Evolutionary conservation across 2,797 vertebrate species (phyloP).

Genomic region (Notolepis coatsorum): DNA sequence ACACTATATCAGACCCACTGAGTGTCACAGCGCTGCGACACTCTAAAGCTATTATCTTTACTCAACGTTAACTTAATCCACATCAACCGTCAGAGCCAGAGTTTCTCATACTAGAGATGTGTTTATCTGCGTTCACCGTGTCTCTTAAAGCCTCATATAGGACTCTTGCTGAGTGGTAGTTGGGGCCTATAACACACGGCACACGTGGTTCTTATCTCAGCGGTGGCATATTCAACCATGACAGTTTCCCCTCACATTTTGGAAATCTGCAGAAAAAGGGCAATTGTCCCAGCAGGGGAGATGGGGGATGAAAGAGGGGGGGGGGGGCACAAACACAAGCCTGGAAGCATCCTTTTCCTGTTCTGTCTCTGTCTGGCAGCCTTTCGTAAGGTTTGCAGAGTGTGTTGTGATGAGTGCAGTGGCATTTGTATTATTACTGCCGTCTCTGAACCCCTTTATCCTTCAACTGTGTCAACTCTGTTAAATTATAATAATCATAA

Average conservation of each 20-base stretch:
- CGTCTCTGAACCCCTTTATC: not conserved
- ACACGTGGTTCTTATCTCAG: constrained; percentile 13
- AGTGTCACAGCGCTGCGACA: constrained; percentile 10
- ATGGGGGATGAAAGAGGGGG: not conserved
- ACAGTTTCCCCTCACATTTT: constrained; percentile 30
- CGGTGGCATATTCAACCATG: constrained; percentile 34
- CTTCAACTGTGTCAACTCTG: too few relatives aligned
- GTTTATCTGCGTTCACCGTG: constrained; percentile 19
- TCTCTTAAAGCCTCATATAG: not conserved
- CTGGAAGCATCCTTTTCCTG: constrained; percentile 10
- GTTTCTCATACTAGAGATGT: not conserved
- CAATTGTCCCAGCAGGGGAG: not conserved
- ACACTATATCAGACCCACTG: constrained; percentile 15
- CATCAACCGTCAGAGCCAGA: not conserved
- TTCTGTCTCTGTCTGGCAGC: constrained; percentile 5
- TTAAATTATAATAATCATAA: too few relatives aligned
- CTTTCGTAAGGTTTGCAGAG: constrained; percentile 25
- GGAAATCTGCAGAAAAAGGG: not conserved
- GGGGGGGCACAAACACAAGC: not conserved
- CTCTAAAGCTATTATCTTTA: not conserved
- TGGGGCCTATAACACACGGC: not conserved
- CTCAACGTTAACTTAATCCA: not conserved
- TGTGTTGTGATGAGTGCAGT: constrained; percentile 30
- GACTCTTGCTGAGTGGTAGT: not conserved
- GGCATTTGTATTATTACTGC: constrained; percentile 22